Evolutionary conservation across 1,140 invertebrate species (phyloP), one percentile per base, ranked within the genome.

Genomic region (Branchinecta lindahli): DNA sequence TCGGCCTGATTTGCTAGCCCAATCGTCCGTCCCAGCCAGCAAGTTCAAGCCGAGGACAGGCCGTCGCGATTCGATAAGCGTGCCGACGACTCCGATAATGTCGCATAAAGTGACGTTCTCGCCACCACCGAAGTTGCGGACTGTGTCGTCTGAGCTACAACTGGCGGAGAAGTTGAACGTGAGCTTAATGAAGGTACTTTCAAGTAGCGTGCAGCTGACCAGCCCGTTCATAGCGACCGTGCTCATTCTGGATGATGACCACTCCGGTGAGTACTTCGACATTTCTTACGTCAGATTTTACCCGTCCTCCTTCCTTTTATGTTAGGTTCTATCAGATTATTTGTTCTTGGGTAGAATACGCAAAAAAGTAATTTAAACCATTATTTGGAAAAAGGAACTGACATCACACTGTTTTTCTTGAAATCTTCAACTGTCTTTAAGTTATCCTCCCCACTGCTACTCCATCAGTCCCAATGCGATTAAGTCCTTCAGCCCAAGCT

Each of bases 211-310:
- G 8, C 82, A 86, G 75, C 81, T 98, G 44, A 85, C 84, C 0
- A 88, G 88, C 46, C 94, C 94, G 6, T 89, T 86, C 69, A 82
- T 91, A 21, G 94, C 94, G 10, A 99, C 96, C 0, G 91, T 99
- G 3, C 46, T 98, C 84, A 98, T 99, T 74, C 82, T 99, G 67
- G 96, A 99, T 79, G 96, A 99, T 78, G 96, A 99, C 82, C 96
- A 99, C 82, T 90, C 92, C 70, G 96, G 52, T 61, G 18, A 33
- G 33, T 5, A 3, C 12, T 20, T 61, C 6, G 18, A 61, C 1
- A 61, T 20, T 61, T 61, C 18, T 61, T 61, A 15, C 12, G 6
- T 20, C 18, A 61, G 6, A 61, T 20, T 61, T 61, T 61, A 15
- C 18, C 6, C 18, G 2, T 61, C 12, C 52, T 3, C 12, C 2